A percentile compares a stretch with the other conserved stretches of the same genome.
Evolutionary conservation across 2,797 vertebrate genomes (phyloP).

Genomic region (Sus cebifrons): DNA sequence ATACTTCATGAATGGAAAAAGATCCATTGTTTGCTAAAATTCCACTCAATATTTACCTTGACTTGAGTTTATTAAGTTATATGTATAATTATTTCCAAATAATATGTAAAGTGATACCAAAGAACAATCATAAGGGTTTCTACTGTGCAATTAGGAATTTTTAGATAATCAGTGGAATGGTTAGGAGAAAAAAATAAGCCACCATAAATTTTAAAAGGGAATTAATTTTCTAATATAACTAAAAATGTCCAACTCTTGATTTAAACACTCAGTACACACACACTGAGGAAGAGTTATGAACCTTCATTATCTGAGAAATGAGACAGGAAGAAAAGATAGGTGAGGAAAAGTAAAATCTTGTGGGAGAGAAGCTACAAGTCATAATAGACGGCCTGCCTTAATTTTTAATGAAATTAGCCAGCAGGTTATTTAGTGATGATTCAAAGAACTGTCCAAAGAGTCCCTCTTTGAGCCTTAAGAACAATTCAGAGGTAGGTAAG

Average conservation of each 20-base stretch:
- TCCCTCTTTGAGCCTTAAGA: neutral
- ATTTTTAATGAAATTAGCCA: constrained; percentile 49
- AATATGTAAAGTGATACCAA: neutral
- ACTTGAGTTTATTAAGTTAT: constrained; percentile 39
- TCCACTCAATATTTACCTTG: constrained; percentile 54
- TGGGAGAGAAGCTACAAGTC: neutral
- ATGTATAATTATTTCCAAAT: constrained; percentile 57
- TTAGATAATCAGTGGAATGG: constrained; percentile 1
- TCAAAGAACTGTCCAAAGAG: neutral
- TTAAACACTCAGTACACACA: constrained; percentile 42
- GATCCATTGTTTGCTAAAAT: constrained; percentile 12
- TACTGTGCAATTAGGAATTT: constrained; percentile 44
- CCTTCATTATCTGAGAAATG: constrained; percentile 29
- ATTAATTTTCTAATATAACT: neutral
- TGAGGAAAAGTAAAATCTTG: constrained; percentile 6
- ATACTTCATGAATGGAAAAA: neutral
- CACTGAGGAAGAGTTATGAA: neutral
- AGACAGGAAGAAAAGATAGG: neutral
- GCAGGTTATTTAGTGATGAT: constrained; percentile 8
- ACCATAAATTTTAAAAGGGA: constrained; percentile 34
- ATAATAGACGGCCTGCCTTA: neutral
- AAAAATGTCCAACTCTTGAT: neutral
- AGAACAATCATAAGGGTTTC: neutral
- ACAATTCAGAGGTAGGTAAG: neutral
- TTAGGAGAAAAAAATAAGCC: neutral